A percentile compares a stretch with the other conserved stretches of the same genome.
These are phyloP conservation scores for Spheniscus humboldti DNA, from an alignment of 2,797 vertebrate genomes.

Conservation along the genomic window DNA sequence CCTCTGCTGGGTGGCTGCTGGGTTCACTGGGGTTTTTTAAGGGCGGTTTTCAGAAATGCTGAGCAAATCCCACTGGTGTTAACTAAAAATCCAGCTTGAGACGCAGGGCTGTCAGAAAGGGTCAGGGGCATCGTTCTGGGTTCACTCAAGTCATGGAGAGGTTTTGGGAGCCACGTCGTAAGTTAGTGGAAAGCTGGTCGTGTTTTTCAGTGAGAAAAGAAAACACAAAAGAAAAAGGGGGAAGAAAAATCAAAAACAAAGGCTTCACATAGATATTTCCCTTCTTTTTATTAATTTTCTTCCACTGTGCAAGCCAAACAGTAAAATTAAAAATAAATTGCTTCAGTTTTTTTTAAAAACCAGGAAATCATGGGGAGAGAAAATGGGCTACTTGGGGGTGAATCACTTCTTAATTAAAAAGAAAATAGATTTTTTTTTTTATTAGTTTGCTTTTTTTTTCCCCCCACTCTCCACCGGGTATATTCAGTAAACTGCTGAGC, in stretches of 20 bases:
- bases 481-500: background rate
- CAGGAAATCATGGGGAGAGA: background rate
- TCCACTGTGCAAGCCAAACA: background rate
- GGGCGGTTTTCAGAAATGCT: background rate
- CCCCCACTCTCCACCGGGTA: background rate
- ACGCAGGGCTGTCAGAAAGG: accelerated
- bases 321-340: background rate
- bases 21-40: accelerated
- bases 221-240: background rate
- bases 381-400: background rate
- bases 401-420: background rate
- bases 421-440: background rate
- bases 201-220: background rate
- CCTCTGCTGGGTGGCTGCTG: background rate
- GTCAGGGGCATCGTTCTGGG: accelerated
- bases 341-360: background rate
- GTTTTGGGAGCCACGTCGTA: accelerated
- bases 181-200: background rate
- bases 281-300: background rate
- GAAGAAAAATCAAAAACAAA: accelerated
- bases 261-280: background rate
- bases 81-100: background rate
- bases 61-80: accelerated
- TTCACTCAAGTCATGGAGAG: accelerated
- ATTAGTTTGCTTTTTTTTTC: background rate